Evolutionary conservation across 2,888 invertebrate genomes (phyloP), one percentile per base, ranked within the genome.

Genomic region (Arenicola marina): DNA sequence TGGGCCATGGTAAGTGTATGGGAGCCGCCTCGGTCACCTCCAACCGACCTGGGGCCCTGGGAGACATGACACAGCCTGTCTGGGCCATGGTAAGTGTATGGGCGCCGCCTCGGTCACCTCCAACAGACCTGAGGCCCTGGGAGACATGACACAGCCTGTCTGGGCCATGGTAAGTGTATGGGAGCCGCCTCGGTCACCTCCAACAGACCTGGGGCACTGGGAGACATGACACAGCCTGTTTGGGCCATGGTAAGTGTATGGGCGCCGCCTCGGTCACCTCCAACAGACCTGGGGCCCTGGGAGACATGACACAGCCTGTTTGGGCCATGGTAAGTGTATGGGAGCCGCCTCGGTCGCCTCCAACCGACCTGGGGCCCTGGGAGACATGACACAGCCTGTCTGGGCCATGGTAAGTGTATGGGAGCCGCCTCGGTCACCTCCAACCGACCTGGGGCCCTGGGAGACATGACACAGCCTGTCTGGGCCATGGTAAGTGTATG

Each of bases 101-200:
- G n/a, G n/a, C n/a, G n/a, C n/a, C n/a, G 58, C 65, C 4, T 70
- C 72, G 7, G 73, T 79, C 11, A 68, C 72, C 31, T 75, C 81
- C n/a, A 68, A 79, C 62, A 63, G 69, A 31, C 71, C 73, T 58
- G 68, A 75, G 26, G 45, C 51, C 31, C 62, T 81, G 1, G 53
- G 56, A 1, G 33, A 65, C 7, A 34, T 77, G 24, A 58, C 65
- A 3, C 33, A 62, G 18, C 79, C 80, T n/a, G 57, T 76, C 28
- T 80, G 78, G 78, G 72, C 73, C 43, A 32, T 79, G 72, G 69
- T 69, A 43, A 54, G 63, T 62, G 26, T 15, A 51, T n/a, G n/a
- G n/a, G n/a, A n/a, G n/a, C n/a, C n/a, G n/a, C n/a, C n/a, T n/a
- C n/a, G n/a, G n/a, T n/a, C n/a, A n/a, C n/a, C n/a, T n/a, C n/a